Conservation (phyloP, 2,113 vertebrate genomes). For the Irena cyanogastra region DNA sequence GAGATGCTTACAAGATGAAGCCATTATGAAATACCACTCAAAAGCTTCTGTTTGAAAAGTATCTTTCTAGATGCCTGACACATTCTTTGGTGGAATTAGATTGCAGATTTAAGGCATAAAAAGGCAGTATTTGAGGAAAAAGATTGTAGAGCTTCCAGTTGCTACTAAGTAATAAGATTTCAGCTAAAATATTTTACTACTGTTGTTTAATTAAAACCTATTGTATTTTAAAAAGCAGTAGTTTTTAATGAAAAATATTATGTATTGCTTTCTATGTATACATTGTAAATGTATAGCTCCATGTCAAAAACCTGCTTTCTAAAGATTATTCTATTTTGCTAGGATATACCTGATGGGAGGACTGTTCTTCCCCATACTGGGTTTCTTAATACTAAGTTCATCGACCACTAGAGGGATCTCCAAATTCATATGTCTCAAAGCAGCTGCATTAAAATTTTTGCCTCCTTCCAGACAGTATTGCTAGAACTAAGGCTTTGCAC, state of each 20-base stretch:
- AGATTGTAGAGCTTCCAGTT: neutral
- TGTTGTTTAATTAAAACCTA: neutral
- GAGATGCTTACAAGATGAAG: neutral
- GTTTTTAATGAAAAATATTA: neutral
- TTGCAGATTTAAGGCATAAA: neutral
- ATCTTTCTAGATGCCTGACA: neutral
- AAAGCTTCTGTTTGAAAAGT: neutral
- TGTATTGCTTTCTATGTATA: no score
- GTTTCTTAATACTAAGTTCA: neutral
- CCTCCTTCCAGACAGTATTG: neutral
- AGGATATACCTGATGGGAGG: neutral
- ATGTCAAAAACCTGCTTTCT: neutral
- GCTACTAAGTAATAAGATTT: neutral
- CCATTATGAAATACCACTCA: neutral
- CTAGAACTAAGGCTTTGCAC: neutral
- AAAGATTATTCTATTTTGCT: neutral
- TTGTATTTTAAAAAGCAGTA: neutral
- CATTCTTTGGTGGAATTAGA: neutral
- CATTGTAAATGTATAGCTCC: neutral
- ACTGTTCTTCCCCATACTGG: neutral
- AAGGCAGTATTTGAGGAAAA: neutral
- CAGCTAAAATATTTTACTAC: neutral
- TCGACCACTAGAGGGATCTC: slow-evolving; percentile 20
- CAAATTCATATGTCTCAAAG: neutral
- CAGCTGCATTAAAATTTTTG: neutral